Evolutionary conservation across 1,140 invertebrate genomes (phyloP), one percentile per base, ranked within the genome.

Genomic region (Oedothorax gibbosus): DNA sequence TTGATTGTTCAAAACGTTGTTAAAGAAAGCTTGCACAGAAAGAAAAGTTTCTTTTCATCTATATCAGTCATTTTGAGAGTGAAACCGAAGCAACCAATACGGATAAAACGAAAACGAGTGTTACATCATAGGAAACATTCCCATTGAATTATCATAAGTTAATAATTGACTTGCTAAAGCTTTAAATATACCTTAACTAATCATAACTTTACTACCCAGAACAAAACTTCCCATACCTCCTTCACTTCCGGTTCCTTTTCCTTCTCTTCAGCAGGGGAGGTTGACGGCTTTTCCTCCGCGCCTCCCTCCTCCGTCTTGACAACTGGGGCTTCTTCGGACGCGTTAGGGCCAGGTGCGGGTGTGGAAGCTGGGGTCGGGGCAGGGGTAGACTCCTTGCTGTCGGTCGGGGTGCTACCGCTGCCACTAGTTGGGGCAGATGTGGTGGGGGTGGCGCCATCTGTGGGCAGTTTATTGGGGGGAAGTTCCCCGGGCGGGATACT

Each of bases 401-500:
- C 85, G 18, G 68, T 86, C 12, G 88, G 87, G 11, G 85, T 86
- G 11, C 51, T 56, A 49, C 72, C 86, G 57, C 81, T 78, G 8
- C 83, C 66, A 3, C 88, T 94, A 0, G 94, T 93, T 0, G 94
- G 94, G 86, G 18, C 90, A 62, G 83, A 91, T 57, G 56, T 87
- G 86, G 56, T 54, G 62, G 15, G 87, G 62, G 64, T 91, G 89
- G 97, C 96, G 0, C 86, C 85, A 20, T 69, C 89, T 35, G 35
- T 35, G 7, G 98, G 97, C 96, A 99, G 98, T 75, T 83, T 83
- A 56, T 75, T 83, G 6, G 51, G 51, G 8, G 83, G 75, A 18
- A 85, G 65, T 21, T 85, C 83, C 49, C 75, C 83, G 20, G 83
- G 83, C 50, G 83, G 83, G 12, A 85, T 85, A 86, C 97, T 99